Conservation (phyloP, 92 coral and sea anemone species). For the Hydrozoanthus gracilis region DNA sequence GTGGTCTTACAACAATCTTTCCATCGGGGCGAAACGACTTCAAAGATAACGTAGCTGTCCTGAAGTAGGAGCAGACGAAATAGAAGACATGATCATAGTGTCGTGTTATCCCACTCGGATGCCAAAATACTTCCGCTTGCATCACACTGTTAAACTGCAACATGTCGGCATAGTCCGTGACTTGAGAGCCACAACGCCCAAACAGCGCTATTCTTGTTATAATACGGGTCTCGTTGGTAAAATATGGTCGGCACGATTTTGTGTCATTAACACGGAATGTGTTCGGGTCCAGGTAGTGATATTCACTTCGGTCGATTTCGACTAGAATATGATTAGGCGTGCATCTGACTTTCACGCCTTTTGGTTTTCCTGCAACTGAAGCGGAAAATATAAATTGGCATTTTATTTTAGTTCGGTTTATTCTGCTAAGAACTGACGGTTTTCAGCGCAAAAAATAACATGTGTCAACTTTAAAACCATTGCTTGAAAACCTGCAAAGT, state of each 20-base stretch:
- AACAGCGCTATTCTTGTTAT: constrained; percentile 30
- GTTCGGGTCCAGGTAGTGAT: not conserved
- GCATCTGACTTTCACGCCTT: too few species aligned
- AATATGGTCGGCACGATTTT: not conserved
- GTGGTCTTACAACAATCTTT: constrained; percentile 12
- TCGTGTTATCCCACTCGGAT: constrained; percentile 23
- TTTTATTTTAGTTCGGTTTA: too few species aligned
- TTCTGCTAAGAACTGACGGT: too few species aligned
- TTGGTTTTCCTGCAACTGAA: too few species aligned
- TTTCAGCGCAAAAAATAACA: too few species aligned
- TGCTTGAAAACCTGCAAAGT: too few species aligned
- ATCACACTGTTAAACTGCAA: not conserved
- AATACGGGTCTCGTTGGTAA: not conserved
- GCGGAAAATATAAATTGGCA: too few species aligned
- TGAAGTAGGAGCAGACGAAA: constrained; percentile 33
- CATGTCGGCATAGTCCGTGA: constrained; percentile 27
- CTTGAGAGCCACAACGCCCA: constrained; percentile 11
- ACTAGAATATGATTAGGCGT: too few species aligned
- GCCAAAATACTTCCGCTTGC: constrained; percentile 30
- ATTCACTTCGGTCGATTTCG: too few species aligned
- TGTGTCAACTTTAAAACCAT: too few species aligned
- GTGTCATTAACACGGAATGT: constrained; percentile 28
- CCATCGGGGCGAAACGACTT: constrained; percentile 34
- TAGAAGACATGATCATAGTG: constrained; percentile 11
- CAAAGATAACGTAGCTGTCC: constrained; percentile 29